Base-by-base conservation (phyloP, 1,140 invertebrate species). In the Drosophila serrata region DNA sequence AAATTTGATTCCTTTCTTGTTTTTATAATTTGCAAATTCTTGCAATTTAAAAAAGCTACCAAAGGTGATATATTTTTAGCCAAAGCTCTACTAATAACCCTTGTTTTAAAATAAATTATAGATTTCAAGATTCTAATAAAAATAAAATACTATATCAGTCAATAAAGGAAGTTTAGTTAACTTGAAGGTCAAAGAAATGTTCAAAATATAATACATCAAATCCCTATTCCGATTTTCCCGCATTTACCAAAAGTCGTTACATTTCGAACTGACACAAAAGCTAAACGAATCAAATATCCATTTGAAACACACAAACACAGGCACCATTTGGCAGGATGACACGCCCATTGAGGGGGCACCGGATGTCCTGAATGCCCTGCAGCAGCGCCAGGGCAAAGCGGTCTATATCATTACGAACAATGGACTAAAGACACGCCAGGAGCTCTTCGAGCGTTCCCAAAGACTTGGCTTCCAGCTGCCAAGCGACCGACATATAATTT, bases 321-420 rank as follows among this genome's bases (percentile, higher is more conserved):
- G 96, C 63, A 97, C 98, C 1, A 86, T 98, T 27, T 98, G 97
- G 97, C 93, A 96, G 53, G 95, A 96, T 60, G 95, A 95, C 76
- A 94, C 94, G 67, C 94, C 95, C 1, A 95, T 98, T 40, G 92
- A 94, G 39, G 95, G 96, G 5, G 95, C 97, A n/a, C 94, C 95
- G n/a, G 95, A 96, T 53, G 95, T 96, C 7, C 93, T 98, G 51
- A 96, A 96, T 82, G 94, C 93, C 33, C 94, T 98, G 24, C 94
- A 95, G 59, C 93, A 94, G 53, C 74, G 67, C 3, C 58, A 95
- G n/a, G 97, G 97, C 4, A 99, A 99, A 93, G 95, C 94, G 91
- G 94, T 99, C 48, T 97, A 97, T 91, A 98, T 96, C 92, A 95
- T 99, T 0, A 99, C 98, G 3, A 99, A 99, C 92, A 99, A 99